phyloP scores from a whole-genome alignment of 2,113 vertebrate genomes.

The Microtus pennsylvanicus region DNA sequence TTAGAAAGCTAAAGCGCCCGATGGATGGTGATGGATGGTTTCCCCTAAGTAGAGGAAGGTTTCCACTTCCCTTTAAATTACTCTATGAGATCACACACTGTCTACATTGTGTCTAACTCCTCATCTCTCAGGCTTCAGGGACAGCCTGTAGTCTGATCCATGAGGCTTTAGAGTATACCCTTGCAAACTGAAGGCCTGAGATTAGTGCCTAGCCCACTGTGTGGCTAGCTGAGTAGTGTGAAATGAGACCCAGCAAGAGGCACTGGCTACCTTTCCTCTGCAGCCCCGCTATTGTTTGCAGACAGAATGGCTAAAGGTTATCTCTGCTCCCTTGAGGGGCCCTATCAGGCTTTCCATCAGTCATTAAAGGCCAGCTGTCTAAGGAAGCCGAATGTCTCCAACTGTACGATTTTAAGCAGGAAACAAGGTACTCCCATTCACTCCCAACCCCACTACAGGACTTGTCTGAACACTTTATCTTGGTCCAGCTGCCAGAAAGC shows the following conservation, averaged over 20 bases:
- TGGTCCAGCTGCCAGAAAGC: conserved; percentile 83
- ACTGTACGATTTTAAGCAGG: conserved; percentile 78
- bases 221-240: neutral
- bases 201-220: neutral
- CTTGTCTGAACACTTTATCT: conserved; percentile 82
- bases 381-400: conserved; percentile 80
- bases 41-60: neutral
- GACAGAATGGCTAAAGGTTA: conserved; percentile 85
- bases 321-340: conserved; percentile 84
- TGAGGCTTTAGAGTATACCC: neutral
- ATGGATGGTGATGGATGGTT: neutral
- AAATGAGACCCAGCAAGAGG: neutral
- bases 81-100: neutral
- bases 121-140: neutral
- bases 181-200: neutral
- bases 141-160: neutral
- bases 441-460: conserved; percentile 76
- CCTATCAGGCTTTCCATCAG: conserved; percentile 86
- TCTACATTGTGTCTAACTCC: fast-evolving
- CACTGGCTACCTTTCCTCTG: conserved; percentile 82
- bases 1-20: neutral
- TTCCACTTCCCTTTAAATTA: neutral
- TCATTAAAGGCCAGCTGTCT: conserved; percentile 85
- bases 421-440: conserved; percentile 85
- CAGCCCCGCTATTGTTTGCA: conserved; percentile 86